Evolutionary conservation across 2,113 vertebrate genomes (phyloP).

Genomic region (Marmota flaviventris): DNA sequence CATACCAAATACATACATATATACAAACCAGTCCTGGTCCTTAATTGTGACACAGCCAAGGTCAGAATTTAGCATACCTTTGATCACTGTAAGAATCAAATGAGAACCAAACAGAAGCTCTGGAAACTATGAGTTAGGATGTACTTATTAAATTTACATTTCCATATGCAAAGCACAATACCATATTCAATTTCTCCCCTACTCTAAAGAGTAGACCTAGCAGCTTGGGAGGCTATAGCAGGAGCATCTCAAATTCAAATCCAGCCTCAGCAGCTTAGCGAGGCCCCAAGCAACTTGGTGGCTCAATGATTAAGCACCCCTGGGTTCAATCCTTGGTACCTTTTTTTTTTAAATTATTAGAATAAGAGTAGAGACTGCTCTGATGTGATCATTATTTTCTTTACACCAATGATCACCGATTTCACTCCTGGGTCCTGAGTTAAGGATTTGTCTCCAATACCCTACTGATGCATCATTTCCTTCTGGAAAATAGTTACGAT

Average conservation of each 20-base stretch:
- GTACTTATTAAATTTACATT: conserved; percentile 10
- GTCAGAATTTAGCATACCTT: not conserved
- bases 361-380: not conserved
- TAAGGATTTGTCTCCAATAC: not conserved
- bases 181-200: not conserved
- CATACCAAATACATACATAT: no score
- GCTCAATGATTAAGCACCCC: no score
- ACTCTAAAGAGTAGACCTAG: not conserved
- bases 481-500: not conserved
- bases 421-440: not conserved
- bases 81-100: not conserved
- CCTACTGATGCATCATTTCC: not conserved
- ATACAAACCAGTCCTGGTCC: not conserved
- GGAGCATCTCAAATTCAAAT: no score
- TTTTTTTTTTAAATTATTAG: not conserved
- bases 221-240: no score
- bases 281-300: no score
- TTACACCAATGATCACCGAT: not conserved
- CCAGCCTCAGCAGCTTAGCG: no score
- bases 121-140: not conserved
- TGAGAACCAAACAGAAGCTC: not conserved
- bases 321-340: no score
- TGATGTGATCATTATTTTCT: not conserved
- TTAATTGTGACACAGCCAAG: not conserved
- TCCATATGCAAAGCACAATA: not conserved